These are phyloP conservation scores for Paracentrotus lividus DNA, from an alignment of 53 echinoderm and acorn worm genomes.

Conservation along the genomic window DNA sequence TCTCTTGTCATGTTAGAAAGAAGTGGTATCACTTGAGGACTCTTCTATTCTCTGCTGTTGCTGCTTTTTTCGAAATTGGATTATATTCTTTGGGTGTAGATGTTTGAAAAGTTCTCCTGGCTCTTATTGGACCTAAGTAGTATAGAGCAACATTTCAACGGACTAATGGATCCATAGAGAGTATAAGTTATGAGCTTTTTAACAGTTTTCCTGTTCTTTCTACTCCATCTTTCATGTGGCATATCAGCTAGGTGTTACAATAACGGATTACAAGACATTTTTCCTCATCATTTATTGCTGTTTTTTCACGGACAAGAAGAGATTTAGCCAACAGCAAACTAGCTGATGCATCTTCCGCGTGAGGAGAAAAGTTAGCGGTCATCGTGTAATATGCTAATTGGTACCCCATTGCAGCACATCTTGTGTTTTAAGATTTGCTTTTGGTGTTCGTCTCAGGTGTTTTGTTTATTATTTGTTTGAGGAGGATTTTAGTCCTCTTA, in stretches of 20 bases:
- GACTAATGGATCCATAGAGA: background rate
- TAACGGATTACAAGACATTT: slow-evolving; percentile 10
- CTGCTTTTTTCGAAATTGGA: background rate
- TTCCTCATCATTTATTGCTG: slow-evolving; percentile 18
- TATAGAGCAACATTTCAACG: background rate
- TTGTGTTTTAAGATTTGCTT: background rate
- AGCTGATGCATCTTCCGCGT: too few relatives aligned
- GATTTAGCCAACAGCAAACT: background rate
- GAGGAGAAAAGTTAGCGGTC: background rate
- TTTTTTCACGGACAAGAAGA: background rate
- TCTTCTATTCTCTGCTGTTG: background rate
- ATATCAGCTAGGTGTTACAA: background rate
- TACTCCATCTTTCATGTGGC: background rate
- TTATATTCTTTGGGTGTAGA: background rate
- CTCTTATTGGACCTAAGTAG: background rate
- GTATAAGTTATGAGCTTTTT: background rate
- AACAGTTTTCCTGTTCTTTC: background rate
- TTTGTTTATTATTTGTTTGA: background rate
- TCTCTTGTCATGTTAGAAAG: too few relatives aligned
- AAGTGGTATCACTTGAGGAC: too few relatives aligned
- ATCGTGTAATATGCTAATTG: background rate
- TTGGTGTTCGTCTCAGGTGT: background rate
- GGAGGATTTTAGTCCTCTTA: background rate
- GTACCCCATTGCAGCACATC: background rate
- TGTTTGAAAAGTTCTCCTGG: background rate